Evolutionary conservation across 2,113 vertebrate genomes (phyloP), one percentile per base, ranked within the genome.

Genomic region (Hippocampus abdominalis): DNA sequence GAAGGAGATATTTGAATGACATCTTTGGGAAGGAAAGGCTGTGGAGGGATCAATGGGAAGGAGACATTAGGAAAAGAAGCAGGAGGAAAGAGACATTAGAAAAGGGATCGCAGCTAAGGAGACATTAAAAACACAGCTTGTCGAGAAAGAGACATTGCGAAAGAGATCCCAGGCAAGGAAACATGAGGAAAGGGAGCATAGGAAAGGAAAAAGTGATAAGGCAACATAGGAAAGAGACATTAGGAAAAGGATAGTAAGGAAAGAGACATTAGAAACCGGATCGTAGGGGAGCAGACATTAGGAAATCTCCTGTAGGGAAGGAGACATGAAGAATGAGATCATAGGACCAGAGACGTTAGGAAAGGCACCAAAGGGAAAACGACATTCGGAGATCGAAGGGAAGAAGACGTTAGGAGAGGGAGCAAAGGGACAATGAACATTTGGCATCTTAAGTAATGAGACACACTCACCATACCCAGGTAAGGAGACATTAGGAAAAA

Each of bases 401-500:
- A 62, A 36, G 9, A 13, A 60, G 16, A 32, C 13, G 5, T 12
- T 44, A 44, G 42, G 42, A 44, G 3, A 32, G 0, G 29, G 53
- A 7, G 7, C 5, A 20, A 42, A 11, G 40, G 40, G 10, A 42
- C 8, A 5, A 5, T 6, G 32, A n/a, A 32, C 32, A 6, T 6
- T 32, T 32, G 10, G 40, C 8, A 42, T 42, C 8, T 42, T n/a
- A 62, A 20, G 74, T 65, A 48, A 36, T 48, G 40, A 51, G 65
- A 56, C 40, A 44, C 13, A 36, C 4, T 36, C 32, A 6, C 5
- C 32, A 36, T 36, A 36, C 32, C 32, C 32, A 54, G 64, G 69
- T 46, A 71, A 10, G 13, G 66, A 40, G 42, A 62, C 21, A 74
- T 64, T 60, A 20, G 46, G 62, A 51, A 39, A 49, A 29, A 53